A percentile compares a stretch with the other conserved stretches of the same genome.
phyloP scores from a whole-genome alignment of 2,797 vertebrate species.

The Platalea minor region DNA sequence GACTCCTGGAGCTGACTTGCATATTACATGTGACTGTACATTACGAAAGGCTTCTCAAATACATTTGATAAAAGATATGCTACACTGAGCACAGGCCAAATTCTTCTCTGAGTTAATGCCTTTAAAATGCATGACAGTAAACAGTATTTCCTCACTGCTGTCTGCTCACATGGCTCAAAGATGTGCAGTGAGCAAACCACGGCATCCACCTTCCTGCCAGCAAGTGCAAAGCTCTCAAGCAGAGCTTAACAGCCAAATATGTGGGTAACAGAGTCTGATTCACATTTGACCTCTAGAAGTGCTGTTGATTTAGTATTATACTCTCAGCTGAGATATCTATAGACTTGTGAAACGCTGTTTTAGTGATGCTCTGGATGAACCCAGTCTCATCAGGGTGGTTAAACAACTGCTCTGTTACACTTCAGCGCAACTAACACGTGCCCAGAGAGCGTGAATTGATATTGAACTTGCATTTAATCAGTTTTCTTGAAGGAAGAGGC shows the following conservation, averaged over 20 bases:
- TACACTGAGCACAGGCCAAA: neutral
- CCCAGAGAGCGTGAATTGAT: neutral
- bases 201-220: neutral
- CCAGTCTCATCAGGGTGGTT: neutral
- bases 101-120: neutral
- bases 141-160: neutral
- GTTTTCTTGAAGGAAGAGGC: neutral
- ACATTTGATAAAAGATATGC: neutral
- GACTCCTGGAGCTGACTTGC: neutral
- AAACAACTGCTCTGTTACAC: neutral
- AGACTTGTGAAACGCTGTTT: neutral
- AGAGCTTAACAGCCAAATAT: neutral
- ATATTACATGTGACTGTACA: accelerated
- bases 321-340: neutral
- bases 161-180: neutral
- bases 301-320: neutral
- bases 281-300: neutral
- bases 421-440: neutral
- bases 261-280: neutral
- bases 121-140: neutral
- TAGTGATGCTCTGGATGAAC: neutral
- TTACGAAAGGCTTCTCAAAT: neutral
- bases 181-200: neutral
- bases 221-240: neutral
- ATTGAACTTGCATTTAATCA: neutral